These are phyloP conservation scores for Okapia johnstoni DNA, from an alignment of 2,113 vertebrate species.

Conservation along the genomic window DNA sequence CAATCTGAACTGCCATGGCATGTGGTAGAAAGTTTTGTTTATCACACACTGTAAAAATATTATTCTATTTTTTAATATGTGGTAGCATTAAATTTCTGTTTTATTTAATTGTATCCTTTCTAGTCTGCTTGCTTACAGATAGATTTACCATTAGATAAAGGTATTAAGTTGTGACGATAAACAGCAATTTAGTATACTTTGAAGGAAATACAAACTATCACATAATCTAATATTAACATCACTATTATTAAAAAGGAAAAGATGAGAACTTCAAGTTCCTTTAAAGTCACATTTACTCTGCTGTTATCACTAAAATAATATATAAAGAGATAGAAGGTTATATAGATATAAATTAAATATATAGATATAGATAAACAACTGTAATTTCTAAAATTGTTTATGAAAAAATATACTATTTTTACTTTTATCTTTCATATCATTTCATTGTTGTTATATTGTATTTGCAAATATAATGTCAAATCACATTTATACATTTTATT, in stretches of 20 bases:
- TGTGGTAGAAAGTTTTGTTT: background rate
- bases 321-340: background rate
- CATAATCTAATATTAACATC: background rate
- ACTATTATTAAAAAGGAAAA: background rate
- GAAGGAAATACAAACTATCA: background rate
- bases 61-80: background rate
- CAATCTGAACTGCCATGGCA: background rate
- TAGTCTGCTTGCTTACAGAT: background rate
- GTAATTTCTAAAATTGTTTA: background rate
- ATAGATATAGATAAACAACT: background rate
- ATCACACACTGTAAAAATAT: background rate
- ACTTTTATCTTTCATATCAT: background rate
- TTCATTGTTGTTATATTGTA: background rate
- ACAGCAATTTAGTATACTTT: background rate
- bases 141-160: background rate
- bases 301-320: background rate
- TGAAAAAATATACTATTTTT: background rate
- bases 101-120: background rate
- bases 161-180: background rate
- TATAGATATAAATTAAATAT: background rate
- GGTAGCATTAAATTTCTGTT: background rate
- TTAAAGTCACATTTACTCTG: background rate
- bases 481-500: background rate
- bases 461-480: background rate
- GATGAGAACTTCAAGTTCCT: background rate